Evolutionary conservation across 2,113 vertebrate genomes (phyloP), one percentile per base, ranked within the genome.

Genomic region (Perccottus glenii): DNA sequence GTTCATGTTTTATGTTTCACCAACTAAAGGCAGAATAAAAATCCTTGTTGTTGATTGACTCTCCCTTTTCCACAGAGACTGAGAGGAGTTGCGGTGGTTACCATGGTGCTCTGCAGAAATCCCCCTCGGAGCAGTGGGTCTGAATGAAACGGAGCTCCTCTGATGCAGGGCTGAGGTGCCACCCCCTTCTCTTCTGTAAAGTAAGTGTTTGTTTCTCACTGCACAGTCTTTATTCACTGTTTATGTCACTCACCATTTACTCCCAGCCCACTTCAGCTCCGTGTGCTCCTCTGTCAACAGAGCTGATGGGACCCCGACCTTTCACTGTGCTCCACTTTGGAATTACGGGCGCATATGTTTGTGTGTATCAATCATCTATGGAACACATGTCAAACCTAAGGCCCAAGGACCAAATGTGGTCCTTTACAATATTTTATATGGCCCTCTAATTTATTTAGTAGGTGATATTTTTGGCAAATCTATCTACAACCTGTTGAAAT

Each of bases 51-150:
- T 71, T 87, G 70, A 85, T 87, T 40, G 80, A 78, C 73, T 68
- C 58, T 53, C 36, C 36, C 35, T 67, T 46, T 57, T 19, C 67
- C 71, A 48, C 60, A 48, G 70, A 67, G 63, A 67, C 2, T 16
- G 78, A 82, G 80, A 86, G 80, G 71, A 81, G 75, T 60, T 65
- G 67, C 64, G 38, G 44, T 68, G 77, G 87, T 90, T 90, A 64
- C 82, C 78, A 89, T 88, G 87, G 73, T 1, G n/a, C 73, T 82
- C 58, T 51, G 80, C 67, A 85, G 82, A 78, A 84, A 85, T 87
- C 80, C 73, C 72, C 83, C 78, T 85, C 67, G 60, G 66, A 74
- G 60, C 19, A 75, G 77, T 72, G n/a, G 44, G 62, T 4, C 27
- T 42, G 36, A 58, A 58, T 15, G 15, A 83, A 73, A 51, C 73